Evolutionary conservation across 2,113 vertebrate genomes (phyloP), one percentile per base, ranked within the genome.

Genomic region (Bos javanicus): DNA sequence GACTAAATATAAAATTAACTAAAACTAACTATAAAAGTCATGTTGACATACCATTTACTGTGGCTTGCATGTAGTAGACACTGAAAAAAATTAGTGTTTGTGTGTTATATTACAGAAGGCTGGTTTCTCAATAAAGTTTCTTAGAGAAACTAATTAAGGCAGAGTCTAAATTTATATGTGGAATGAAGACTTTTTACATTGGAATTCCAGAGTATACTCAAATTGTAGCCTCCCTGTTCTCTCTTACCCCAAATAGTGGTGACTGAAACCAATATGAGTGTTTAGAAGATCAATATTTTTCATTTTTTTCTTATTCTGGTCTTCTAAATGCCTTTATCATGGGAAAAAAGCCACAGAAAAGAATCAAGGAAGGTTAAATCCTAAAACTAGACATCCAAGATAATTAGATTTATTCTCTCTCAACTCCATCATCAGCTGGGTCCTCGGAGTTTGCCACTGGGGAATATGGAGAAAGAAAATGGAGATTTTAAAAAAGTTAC

Each of bases 391-490:
- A 98, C 82, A 98, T 98, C 97, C 97, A 98, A 98, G 92, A 81
- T 98, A 98, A 99, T 99, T 98, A 98, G 97, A 97, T 98, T 98
- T 97, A 96, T 97, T 97, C 97, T 94, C 85, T 97, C 94, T 98
- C 96, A 98, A 98, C 96, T 97, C 92, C 94, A 98, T 98, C 98
- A 91, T 98, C 97, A 97, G 93, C 94, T 84, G 74, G 95, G 87
- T 89, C 39, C 71, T 94, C 36, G 14, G 89, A 95, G 87, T 59
- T 26, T 96, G 56, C 96, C 14, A 97, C 94, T 59, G 84, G 54
- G 6, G 80, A 93, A 13, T 97, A 96, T 94, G 28, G 48, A 81
- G 91, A 88, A 98, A 98, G 23, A 96, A 52, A 81, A 96, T 3
- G 12, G 90, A 87, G 54, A 85, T 97, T 94, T 94, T 81, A n/a